A percentile compares a stretch with the other conserved stretches of the same genome.
phyloP scores from a whole-genome alignment of 2,888 invertebrate genomes.

The Lycia hirtaria region DNA sequence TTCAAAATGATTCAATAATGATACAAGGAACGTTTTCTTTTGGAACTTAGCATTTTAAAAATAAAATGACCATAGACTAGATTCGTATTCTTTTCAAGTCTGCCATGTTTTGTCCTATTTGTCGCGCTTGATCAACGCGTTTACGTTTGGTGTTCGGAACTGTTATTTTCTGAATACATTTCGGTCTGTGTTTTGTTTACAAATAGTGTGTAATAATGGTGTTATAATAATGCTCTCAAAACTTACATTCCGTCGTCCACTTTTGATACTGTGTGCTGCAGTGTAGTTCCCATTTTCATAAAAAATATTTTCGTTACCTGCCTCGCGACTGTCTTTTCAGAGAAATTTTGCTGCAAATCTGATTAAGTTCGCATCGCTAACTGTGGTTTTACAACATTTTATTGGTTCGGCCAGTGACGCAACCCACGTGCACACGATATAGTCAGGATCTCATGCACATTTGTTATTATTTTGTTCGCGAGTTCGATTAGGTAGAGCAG shows the following conservation, averaged over 20 bases:
- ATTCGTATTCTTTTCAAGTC: slow-evolving; percentile 79
- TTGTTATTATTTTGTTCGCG: slow-evolving; percentile 90
- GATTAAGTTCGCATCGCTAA: slow-evolving; percentile 54
- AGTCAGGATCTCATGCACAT: slow-evolving; percentile 86
- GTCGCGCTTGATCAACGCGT: slow-evolving; percentile 84
- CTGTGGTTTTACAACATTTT: slow-evolving; percentile 62
- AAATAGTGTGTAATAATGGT: slow-evolving; percentile 73
- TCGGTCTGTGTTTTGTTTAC: slow-evolving; percentile 81
- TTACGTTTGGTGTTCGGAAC: slow-evolving; percentile 75
- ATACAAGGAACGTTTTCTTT: slow-evolving; percentile 40
- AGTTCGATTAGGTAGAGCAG: slow-evolving; percentile 85
- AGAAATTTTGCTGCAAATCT: slow-evolving; percentile 65
- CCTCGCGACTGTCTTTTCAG: slow-evolving; percentile 63
- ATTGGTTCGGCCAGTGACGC: slow-evolving; percentile 72
- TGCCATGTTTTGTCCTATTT: slow-evolving; percentile 86
- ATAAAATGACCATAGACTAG: slow-evolving; percentile 77
- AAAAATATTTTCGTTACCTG: slow-evolving; percentile 71
- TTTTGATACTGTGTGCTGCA: slow-evolving; percentile 70
- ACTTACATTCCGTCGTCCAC: slow-evolving; percentile 61
- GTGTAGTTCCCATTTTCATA: slow-evolving; percentile 76
- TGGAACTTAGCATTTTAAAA: slow-evolving; percentile 64
- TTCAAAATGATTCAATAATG: background rate
- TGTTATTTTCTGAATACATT: slow-evolving; percentile 80
- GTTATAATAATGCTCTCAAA: slow-evolving; percentile 63
- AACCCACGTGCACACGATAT: slow-evolving; percentile 83